Conservation (phyloP, 2,113 vertebrate species). For the Hucho hucho region DNA sequence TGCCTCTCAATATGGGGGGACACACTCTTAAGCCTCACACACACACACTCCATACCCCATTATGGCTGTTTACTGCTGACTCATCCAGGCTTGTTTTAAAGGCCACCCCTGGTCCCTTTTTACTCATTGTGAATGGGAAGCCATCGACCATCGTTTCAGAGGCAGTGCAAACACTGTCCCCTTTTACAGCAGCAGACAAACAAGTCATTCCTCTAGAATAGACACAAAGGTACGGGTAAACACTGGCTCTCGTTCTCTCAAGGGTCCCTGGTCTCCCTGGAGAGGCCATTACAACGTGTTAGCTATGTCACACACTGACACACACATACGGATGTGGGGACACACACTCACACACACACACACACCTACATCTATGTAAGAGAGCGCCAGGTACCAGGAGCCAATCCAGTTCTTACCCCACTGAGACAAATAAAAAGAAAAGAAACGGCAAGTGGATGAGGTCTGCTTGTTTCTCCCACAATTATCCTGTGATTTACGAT, state of each 20-base stretch:
- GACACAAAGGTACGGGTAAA: conserved; percentile 53
- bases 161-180: conserved; percentile 41
- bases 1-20: not conserved
- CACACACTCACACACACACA: too few species aligned
- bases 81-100: conserved; percentile 39
- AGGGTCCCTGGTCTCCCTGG: not conserved
- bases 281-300: conserved; percentile 28
- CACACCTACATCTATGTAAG: too few species aligned
- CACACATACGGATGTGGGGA: not conserved
- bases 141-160: conserved; percentile 41
- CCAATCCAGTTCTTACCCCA: not conserved
- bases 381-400: not conserved
- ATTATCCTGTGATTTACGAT: conserved; percentile 57
- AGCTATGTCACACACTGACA: not conserved
- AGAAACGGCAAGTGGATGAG: not conserved
- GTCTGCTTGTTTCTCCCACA: conserved; percentile 36
- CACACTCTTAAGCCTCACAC: not conserved
- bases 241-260: conserved; percentile 8
- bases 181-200: conserved; percentile 48
- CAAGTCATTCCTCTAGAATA: conserved; percentile 30
- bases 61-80: conserved; percentile 60
- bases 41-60: conserved; percentile 18
- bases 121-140: conserved; percentile 34
- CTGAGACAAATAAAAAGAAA: not conserved
- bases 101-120: conserved; percentile 37